Evolutionary conservation across 2,797 vertebrate species (phyloP).

Genomic region (Nyctibius grandis): DNA sequence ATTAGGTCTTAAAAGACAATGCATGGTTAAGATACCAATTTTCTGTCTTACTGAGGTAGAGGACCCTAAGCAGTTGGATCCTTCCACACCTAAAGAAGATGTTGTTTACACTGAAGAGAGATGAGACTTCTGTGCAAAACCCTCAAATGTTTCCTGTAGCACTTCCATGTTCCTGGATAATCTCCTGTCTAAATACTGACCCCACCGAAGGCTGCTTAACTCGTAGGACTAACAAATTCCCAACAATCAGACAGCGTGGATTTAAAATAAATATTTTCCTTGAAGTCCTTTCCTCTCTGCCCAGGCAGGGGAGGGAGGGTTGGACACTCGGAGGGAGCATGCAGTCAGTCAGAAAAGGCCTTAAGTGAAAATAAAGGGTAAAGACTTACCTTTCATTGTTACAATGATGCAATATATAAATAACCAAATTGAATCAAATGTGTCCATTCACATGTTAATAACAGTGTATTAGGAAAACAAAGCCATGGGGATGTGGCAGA

Average conservation of each 20-base stretch:
- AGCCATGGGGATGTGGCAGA: neutral
- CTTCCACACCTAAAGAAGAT: neutral
- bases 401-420: neutral
- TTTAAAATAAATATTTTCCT: neutral
- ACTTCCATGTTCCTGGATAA: neutral
- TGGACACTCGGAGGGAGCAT: neutral
- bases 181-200: neutral
- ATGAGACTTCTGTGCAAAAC: neutral
- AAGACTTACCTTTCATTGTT: neutral
- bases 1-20: neutral
- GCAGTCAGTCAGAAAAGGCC: neutral
- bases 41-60: neutral
- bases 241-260: neutral
- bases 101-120: neutral
- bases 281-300: neutral
- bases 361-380: neutral
- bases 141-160: neutral
- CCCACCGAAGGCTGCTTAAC: neutral
- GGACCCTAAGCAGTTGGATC: neutral
- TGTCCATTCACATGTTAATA: neutral
- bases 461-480: neutral
- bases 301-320: neutral
- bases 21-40: neutral
- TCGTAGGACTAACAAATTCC: neutral
- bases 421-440: neutral